Percentiles rank a stretch among this genome's conserved stretches.
Conservation (phyloP, 2,888 invertebrate species). For the Dichetophora obliterata region DNA sequence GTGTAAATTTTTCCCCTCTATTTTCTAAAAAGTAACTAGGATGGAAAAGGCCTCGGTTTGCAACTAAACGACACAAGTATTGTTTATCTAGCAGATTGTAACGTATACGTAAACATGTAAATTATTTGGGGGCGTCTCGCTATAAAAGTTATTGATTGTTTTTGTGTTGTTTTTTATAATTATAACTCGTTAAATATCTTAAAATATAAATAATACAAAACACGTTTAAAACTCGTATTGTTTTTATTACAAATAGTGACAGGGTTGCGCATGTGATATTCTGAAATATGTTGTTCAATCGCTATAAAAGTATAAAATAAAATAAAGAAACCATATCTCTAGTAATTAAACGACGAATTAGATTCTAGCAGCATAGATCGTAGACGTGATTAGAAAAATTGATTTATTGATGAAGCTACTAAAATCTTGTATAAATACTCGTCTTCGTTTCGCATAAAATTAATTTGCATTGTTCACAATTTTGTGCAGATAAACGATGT, state of each 20-base stretch:
- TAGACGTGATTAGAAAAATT: background rate
- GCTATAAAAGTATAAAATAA: background rate
- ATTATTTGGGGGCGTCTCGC: conserved; percentile 30
- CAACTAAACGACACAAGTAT: too few relatives aligned
- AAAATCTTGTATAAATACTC: background rate
- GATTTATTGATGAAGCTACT: background rate
- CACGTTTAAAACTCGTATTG: conserved; percentile 18
- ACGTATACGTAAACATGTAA: conserved; percentile 2
- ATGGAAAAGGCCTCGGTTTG: too few relatives aligned
- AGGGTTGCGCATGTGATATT: conserved; percentile 10
- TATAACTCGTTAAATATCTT: conserved; percentile 4
- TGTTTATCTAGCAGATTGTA: conserved; percentile 21
- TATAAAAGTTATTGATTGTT: conserved; percentile 1
- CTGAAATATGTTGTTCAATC: conserved; percentile 10
- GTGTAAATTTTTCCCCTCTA: too few relatives aligned
- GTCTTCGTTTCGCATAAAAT: background rate
- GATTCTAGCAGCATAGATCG: conserved; percentile 23
- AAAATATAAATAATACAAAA: conserved; percentile 25
- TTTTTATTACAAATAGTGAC: conserved; percentile 18
- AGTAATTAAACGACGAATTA: background rate
- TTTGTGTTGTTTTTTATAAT: background rate
- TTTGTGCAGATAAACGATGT: too few relatives aligned
- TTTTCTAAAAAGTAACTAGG: too few relatives aligned
- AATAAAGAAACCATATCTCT: background rate
- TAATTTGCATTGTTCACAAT: too few relatives aligned